A percentile compares a stretch with the other conserved stretches of the same genome.
phyloP scores from a whole-genome alignment of 2,113 vertebrate genomes.

The Poeciliopsis occidentalis region DNA sequence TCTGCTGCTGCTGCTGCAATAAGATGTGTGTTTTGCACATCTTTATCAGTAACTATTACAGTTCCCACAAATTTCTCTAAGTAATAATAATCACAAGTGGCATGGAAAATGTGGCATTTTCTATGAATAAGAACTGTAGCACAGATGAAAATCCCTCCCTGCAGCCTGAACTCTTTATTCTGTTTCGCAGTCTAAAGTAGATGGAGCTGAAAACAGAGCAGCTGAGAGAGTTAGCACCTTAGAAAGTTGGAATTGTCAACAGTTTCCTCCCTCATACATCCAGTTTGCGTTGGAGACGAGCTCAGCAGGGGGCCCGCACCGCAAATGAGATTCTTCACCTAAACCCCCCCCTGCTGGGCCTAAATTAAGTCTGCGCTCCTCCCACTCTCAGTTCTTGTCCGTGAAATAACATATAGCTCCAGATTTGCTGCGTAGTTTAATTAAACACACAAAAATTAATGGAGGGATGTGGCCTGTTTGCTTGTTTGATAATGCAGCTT shows the following conservation, averaged over 20 bases:
- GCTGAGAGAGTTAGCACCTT: neutral
- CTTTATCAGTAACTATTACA: too few species aligned
- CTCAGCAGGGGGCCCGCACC: neutral
- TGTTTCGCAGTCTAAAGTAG: neutral
- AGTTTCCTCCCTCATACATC: neutral
- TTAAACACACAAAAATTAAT: slow-evolving; percentile 18
- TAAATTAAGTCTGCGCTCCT: neutral
- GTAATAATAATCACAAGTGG: neutral
- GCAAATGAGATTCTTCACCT: slow-evolving; percentile 17
- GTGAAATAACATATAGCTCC: slow-evolving; percentile 9
- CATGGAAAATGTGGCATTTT: neutral
- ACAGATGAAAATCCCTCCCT: neutral
- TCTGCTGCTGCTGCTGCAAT: too few species aligned
- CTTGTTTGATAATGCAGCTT: slow-evolving; percentile 12
- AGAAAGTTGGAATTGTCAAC: neutral
- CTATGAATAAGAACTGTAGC: neutral
- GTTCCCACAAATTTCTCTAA: too few species aligned
- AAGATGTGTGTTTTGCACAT: too few species aligned
- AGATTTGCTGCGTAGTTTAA: slow-evolving; percentile 12
- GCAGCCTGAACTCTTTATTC: neutral
- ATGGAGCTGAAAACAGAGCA: neutral
- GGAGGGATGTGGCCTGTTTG: neutral
- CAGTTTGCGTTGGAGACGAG: neutral
- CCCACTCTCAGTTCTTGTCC: neutral
- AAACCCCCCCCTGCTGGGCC: neutral